Base-by-base conservation (phyloP, 2,888 invertebrate genomes). In the Tenthredo notha region DNA sequence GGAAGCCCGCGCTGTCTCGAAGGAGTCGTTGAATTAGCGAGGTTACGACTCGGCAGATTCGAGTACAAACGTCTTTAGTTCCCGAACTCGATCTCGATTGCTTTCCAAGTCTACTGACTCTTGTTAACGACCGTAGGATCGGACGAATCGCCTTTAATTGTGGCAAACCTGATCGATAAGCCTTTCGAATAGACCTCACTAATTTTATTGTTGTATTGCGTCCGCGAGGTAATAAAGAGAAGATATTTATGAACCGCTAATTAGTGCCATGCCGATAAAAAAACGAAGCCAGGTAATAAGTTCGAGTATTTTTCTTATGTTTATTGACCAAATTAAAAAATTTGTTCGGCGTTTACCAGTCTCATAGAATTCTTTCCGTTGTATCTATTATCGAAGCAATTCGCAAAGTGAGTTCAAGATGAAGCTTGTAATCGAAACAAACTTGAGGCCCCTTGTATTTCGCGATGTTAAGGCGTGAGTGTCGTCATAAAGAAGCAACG, bases 51-150 rank as follows among this genome's bases (percentile, higher is more conserved):
- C 40, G 78, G 58, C 61, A 40, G 21, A 40, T 58, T 58, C 58
- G 37, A 80, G 80, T 61, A 80, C 37, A 80, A 80, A 58, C 80
- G 37, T 61, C 37, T 61, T 54, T 80, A 58, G 58, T 80, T 80
- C 80, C 6, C 80, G 18, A 61, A 61, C 12, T 40, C 50, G 37
- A 7, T 61, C 61, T 80, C 58, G 80, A 80, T 80, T 80, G 80
- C 80, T 80, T 40, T 80, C 21, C 33, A 21, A 80, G 80, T 80
- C 58, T 61, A 58, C 37, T 61, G 80, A 80, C 25, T 80, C 80
- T 80, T 37, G 80, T 61, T 80, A 80, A 80, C 80, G 80, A 80
- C 80, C 80, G 58, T 80, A 21, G 21, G 61, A 61, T 61, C 43
- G n/a, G 15, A 40, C 58, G 58, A 21, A 80, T 80, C 61, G 61